Percentiles rank a stretch among this genome's conserved stretches.
Evolutionary conservation across 2,888 invertebrate species (phyloP).

Genomic region (Meandrusa payeni): DNA sequence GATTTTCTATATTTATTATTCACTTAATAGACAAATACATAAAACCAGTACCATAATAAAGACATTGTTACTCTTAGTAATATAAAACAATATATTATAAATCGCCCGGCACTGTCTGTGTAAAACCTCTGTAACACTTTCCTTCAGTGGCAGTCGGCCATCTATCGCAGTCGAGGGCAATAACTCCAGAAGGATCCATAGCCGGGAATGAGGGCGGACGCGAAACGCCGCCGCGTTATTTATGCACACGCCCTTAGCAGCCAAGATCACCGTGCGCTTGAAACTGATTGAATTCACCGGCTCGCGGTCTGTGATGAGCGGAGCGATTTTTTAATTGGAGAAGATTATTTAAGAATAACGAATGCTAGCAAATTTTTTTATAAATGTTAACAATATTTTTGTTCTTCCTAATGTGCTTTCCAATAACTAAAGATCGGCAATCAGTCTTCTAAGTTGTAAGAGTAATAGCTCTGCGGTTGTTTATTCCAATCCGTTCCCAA

Average conservation of each 20-base stretch:
- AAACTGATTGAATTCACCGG: slow-evolving; percentile 66
- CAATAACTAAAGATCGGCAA: no score
- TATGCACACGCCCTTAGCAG: slow-evolving; percentile 62
- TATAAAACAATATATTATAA: slow-evolving; percentile 10
- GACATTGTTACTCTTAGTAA: not conserved
- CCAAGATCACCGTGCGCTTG: slow-evolving; percentile 52
- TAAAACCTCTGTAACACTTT: slow-evolving; percentile 6
- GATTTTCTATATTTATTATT: no score
- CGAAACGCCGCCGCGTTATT: slow-evolving; percentile 51
- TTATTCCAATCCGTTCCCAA: no score
- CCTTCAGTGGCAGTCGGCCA: slow-evolving; percentile 17
- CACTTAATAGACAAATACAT: no score
- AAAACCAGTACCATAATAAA: not conserved
- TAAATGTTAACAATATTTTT: no score
- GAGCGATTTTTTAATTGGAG: slow-evolving; percentile 30
- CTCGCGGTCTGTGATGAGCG: slow-evolving; percentile 30
- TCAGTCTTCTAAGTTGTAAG: no score
- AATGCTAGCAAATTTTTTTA: no score
- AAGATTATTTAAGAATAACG: not conserved
- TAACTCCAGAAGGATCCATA: slow-evolving; percentile 37
- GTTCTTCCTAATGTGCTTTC: no score
- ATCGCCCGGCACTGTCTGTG: slow-evolving; percentile 5
- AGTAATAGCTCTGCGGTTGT: no score
- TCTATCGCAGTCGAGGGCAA: slow-evolving; percentile 30
- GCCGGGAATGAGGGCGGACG: slow-evolving; percentile 40